Evolutionary conservation across 2,113 vertebrate genomes (phyloP), one percentile per base, ranked within the genome.

Genomic region (Paracanthobrama guichenoti): DNA sequence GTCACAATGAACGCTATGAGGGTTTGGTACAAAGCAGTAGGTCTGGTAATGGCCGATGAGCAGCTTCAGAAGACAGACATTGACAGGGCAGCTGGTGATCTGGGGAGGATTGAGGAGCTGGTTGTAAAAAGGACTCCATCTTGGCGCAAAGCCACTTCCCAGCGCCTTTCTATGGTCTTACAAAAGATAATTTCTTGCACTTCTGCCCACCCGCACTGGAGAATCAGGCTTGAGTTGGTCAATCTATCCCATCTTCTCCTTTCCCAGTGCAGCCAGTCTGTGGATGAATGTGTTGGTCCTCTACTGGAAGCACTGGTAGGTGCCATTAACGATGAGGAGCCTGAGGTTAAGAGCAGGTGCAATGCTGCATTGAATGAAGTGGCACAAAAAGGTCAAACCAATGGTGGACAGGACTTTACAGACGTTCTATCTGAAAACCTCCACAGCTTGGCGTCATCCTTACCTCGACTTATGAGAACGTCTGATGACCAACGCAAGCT

Each of bases 401-500:
- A 89, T 0, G 90, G 91, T 67, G 92, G 64, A 85, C 92, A 94
- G 79, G 94, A 90, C 55, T 94, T 99, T 9, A 93, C 93, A 0
- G 95, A 97, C 0, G 74, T 97, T 84, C 92, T 99, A 0, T 96
- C 96, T 0, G 97, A 99, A 90, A 97, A 96, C 80, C 96, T 99
- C 5, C 96, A 98, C 79, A 93, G 93, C 71, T 91, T 99, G 1
- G 91, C 95, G 80, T 96, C 96, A 0, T 95, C 97, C 1, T 92
- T 99, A 26, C 97, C 97, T 20, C 95, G 97, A 79, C 93, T 99
- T 22, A 96, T 99, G 95, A 96, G 92, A 86, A 96, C 96, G 5
- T 94, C 95, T 53, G 96, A 97, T 0, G 97, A 99, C 89, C 87
- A 84, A 6, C 96, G 95, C 89, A 99, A 96, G 89, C 82, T 96